Evolutionary conservation across 1,140 invertebrate species (phyloP).

Genomic region (Drosophila eugracilis): DNA sequence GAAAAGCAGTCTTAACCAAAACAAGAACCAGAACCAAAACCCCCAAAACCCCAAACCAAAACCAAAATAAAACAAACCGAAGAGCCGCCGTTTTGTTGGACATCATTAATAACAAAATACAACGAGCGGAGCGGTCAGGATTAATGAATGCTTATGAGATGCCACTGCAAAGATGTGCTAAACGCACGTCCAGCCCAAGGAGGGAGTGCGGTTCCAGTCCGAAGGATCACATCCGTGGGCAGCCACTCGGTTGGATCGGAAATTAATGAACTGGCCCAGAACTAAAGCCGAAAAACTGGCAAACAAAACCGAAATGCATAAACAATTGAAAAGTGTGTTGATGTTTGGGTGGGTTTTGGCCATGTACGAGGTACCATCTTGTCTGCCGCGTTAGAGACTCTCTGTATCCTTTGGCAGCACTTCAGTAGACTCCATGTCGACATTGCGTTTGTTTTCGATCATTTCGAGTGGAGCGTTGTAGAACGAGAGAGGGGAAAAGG

Average conservation of each 20-base stretch:
- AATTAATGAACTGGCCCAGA: constrained; percentile 73
- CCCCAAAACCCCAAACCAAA: constrained; percentile 27
- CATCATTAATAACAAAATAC: constrained; percentile 84
- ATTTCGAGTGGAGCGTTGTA: constrained; percentile 46
- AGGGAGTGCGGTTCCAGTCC: constrained; percentile 12
- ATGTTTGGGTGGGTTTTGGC: constrained; percentile 30
- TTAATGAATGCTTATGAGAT: constrained; percentile 76
- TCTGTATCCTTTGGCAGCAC: constrained; percentile 50
- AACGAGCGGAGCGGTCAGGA: constrained; percentile 65
- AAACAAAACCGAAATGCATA: constrained; percentile 65
- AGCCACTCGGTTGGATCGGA: constrained; percentile 25
- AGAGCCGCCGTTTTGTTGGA: constrained; percentile 78
- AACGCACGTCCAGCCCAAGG: constrained; percentile 73
- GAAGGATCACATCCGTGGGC: constrained; percentile 19
- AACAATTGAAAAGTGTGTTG: constrained; percentile 78
- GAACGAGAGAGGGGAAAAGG: not conserved
- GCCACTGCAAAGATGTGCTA: constrained; percentile 67
- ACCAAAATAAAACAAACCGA: constrained; percentile 37
- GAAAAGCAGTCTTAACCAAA: constrained; percentile 36
- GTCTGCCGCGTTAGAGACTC: constrained; percentile 64
- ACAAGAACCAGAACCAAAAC: not conserved
- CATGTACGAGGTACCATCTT: constrained; percentile 46
- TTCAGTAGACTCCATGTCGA: constrained; percentile 62
- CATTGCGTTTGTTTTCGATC: constrained; percentile 70
- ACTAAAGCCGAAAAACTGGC: constrained; percentile 49